These are phyloP conservation scores for Polia nebulosa DNA, from an alignment of 2,888 invertebrate species.

Conservation along the genomic window DNA sequence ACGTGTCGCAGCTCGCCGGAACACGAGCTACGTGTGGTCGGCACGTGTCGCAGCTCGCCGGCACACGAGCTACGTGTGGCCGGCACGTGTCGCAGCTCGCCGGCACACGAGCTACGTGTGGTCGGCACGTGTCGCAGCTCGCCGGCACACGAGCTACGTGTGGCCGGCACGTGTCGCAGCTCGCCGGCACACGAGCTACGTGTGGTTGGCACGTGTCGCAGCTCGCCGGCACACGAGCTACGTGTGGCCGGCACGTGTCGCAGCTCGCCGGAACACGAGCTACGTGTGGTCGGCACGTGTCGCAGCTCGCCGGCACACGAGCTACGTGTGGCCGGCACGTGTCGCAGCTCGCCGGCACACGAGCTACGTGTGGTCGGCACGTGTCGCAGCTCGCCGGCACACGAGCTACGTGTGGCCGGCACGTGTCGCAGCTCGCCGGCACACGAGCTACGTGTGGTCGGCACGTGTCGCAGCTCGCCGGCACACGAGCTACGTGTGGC, in stretches of 20 bases:
- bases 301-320: too few relatives aligned
- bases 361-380: not conserved
- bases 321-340: not conserved
- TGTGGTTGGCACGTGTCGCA: not conserved
- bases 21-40: not conserved
- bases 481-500: not conserved
- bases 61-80: not conserved
- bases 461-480: too few relatives aligned
- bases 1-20: too few relatives aligned
- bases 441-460: not conserved
- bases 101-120: not conserved
- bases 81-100: too few relatives aligned
- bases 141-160: not conserved
- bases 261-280: too few relatives aligned
- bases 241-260: not conserved
- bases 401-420: not conserved
- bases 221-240: too few relatives aligned
- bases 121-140: too few relatives aligned
- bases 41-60: too few relatives aligned
- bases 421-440: too few relatives aligned
- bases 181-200: not conserved
- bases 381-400: too few relatives aligned
- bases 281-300: not conserved
- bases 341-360: too few relatives aligned
- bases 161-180: too few relatives aligned